phyloP scores from a whole-genome alignment of 2,888 invertebrate species.

The Ceraclea dissimilis region DNA sequence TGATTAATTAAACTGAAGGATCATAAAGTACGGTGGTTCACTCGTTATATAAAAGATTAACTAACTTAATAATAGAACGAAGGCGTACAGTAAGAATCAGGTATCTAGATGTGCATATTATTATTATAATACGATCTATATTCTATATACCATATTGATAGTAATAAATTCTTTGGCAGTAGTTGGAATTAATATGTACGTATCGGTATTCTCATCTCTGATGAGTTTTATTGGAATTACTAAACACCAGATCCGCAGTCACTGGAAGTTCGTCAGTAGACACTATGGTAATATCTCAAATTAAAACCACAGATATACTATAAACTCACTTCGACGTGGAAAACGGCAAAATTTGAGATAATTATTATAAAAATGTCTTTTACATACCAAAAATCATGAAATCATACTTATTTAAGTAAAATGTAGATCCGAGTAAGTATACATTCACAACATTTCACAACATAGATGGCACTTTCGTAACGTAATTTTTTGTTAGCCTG shows the following conservation, averaged over 20 bases:
- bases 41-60: not conserved
- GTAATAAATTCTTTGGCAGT: not conserved
- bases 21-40: not conserved
- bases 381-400: too few species aligned
- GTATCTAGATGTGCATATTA: not conserved
- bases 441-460: too few species aligned
- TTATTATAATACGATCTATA: not conserved
- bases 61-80: not conserved
- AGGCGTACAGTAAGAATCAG: not conserved
- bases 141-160: not conserved
- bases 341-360: too few species aligned
- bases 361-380: too few species aligned
- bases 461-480: too few species aligned
- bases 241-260: not conserved
- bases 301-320: too few species aligned
- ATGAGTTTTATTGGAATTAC: slow-evolving; percentile 8
- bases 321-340: too few species aligned
- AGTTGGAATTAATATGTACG: not conserved
- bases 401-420: too few species aligned
- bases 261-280: too few species aligned
- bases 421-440: too few species aligned
- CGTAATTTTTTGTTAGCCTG: too few species aligned
- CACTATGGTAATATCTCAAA: too few species aligned
- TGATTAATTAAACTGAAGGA: not conserved
- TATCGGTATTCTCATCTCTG: not conserved